Evolutionary conservation across 2,113 vertebrate species (phyloP).

Genomic region (Tympanuchus pallidicinctus): DNA sequence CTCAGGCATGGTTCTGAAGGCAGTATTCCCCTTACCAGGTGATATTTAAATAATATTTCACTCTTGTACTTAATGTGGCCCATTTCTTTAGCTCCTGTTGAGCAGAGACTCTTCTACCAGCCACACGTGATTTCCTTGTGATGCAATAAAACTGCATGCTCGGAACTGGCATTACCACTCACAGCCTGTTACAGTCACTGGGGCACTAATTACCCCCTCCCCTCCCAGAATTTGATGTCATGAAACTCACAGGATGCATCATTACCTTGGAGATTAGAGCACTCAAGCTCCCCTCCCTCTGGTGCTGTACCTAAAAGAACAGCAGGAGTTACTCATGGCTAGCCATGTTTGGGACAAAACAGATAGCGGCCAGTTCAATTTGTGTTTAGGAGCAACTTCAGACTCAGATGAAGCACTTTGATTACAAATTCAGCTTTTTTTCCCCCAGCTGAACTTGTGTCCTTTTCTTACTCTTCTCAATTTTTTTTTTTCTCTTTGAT

Average conservation of each 20-base stretch:
- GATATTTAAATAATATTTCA: neutral
- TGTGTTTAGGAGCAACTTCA: neutral
- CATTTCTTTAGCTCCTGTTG: neutral
- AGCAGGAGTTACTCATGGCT: neutral
- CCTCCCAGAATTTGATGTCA: constrained; percentile 58
- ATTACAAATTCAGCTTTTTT: neutral
- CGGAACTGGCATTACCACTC: neutral
- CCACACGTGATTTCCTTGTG: constrained; percentile 20
- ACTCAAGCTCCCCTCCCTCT: constrained; percentile 16
- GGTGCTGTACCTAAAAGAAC: neutral
- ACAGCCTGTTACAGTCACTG: neutral
- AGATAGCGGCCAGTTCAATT: fast-evolving
- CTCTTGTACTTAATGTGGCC: neutral
- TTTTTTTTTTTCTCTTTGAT: neutral
- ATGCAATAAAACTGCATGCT: constrained; percentile 4
- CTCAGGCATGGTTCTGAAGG: neutral
- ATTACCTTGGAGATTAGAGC: constrained; percentile 36
- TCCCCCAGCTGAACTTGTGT: neutral
- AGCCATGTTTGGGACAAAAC: neutral
- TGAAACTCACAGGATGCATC: constrained; percentile 24
- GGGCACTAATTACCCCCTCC: constrained; percentile 37
- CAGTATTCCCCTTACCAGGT: neutral
- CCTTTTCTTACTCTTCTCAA: fast-evolving
- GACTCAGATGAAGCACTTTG: neutral
- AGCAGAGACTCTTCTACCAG: neutral